Conservation (phyloP, 2,888 invertebrate genomes). For the Spicauda simplicius region DNA sequence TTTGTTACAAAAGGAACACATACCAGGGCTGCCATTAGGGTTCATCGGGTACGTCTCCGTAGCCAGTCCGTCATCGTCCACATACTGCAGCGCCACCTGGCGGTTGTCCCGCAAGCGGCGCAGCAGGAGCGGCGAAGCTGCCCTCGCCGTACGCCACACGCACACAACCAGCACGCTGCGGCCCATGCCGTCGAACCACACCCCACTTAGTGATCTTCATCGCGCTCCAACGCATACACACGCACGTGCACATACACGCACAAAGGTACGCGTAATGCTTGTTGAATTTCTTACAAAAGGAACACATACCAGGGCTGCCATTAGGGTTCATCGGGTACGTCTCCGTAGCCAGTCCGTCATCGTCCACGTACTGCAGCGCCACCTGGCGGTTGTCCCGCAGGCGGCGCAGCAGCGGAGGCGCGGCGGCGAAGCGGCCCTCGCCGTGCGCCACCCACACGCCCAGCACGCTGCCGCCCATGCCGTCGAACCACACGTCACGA, state of each 20-base stretch:
- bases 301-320: conserved; percentile 88
- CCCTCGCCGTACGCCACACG: conserved; percentile 99
- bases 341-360: conserved; percentile 89
- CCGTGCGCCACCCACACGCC: conserved; percentile 99
- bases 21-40: too few species aligned
- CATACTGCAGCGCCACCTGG: conserved; percentile 92
- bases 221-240: conserved; percentile 87
- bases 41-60: conserved; percentile 95
- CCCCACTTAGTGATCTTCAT: conserved; percentile 54
- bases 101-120: conserved; percentile 79
- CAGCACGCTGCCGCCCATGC: conserved; percentile 95
- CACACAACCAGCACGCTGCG: conserved; percentile 94
- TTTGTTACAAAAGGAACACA: too few species aligned
- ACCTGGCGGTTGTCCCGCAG: conserved; percentile 86
- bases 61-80: conserved; percentile 90
- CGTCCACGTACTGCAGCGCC: conserved; percentile 94
- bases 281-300: too few species aligned
- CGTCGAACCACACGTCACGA: conserved; percentile 92
- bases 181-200: conserved; percentile 95
- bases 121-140: conserved; percentile 85
- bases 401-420: conserved; percentile 70
- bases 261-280: too few species aligned
- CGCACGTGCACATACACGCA: too few species aligned
- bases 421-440: conserved; percentile 92
- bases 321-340: conserved; percentile 98